phyloP scores from a whole-genome alignment of 2,888 invertebrate species.

The Cephus pulcher region DNA sequence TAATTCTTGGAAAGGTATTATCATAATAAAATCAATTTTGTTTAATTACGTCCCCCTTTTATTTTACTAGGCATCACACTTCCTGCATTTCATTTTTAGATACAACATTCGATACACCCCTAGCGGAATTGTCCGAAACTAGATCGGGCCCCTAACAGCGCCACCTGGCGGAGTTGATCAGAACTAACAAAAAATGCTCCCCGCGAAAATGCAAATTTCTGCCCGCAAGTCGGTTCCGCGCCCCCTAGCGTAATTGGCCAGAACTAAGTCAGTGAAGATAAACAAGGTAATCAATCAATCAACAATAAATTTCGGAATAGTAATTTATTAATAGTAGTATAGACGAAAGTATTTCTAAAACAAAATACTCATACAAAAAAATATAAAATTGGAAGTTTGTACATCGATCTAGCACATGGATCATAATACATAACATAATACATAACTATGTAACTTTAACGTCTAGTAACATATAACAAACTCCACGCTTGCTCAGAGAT shows the following conservation, averaged over 20 bases:
- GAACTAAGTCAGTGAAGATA: neutral
- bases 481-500: constrained; percentile 43
- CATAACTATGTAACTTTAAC: constrained; percentile 43
- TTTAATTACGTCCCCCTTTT: constrained; percentile 7
- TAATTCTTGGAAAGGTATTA: constrained; percentile 15
- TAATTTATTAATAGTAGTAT: constrained; percentile 19
- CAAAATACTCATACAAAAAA: constrained; percentile 61
- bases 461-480: constrained; percentile 55
- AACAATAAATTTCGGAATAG: constrained; percentile 7
- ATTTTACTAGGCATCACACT: neutral
- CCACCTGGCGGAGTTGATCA: neutral
- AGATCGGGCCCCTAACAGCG: neutral
- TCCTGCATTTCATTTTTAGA: neutral
- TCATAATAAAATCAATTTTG: constrained; percentile 22
- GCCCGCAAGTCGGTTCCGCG: too few species aligned
- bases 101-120: neutral
- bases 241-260: too few species aligned
- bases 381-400: constrained; percentile 57
- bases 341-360: constrained; percentile 63
- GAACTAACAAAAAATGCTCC: neutral
- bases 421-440: constrained; percentile 48
- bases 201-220: neutral
- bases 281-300: neutral
- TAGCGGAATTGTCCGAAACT: neutral
- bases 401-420: constrained; percentile 51